Evolutionary conservation across 2,797 vertebrate genomes (phyloP).

Genomic region (Gymnothorax reevesii): DNA sequence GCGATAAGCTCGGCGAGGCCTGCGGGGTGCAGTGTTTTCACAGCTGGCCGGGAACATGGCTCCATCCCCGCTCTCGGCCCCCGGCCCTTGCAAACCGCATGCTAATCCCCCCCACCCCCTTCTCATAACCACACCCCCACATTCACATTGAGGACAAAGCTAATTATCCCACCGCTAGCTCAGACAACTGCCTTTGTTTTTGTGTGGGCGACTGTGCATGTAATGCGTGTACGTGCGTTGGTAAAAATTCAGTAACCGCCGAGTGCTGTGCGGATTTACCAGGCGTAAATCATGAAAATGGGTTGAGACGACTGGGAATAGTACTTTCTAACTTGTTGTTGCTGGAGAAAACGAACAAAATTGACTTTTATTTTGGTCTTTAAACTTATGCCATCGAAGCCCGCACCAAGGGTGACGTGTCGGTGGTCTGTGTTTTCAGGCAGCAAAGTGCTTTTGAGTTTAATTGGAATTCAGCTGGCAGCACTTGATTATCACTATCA

Average conservation of each 20-base stretch:
- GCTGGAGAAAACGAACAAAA: not conserved
- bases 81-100: not conserved
- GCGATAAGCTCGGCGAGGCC: not conserved
- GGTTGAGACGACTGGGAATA: not conserved
- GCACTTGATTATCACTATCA: not conserved
- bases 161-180: not conserved
- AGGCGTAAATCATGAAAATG: not conserved
- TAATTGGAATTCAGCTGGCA: not conserved
- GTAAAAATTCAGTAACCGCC: too few relatives aligned
- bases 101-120: not conserved
- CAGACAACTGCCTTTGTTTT: not conserved
- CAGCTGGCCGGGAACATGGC: not conserved
- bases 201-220: not conserved
- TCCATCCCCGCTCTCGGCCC: not conserved
- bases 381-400: not conserved
- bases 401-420: not conserved
- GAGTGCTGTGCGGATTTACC: too few relatives aligned
- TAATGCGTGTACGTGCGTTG: not conserved
- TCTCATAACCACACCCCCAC: not conserved
- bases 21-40: not conserved
- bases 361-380: not conserved
- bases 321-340: not conserved
- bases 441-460: not conserved
- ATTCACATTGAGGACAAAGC: not conserved
- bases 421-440: not conserved